Evolutionary conservation across 2,113 vertebrate genomes (phyloP).

Genomic region (Pangasianodon gigas): DNA sequence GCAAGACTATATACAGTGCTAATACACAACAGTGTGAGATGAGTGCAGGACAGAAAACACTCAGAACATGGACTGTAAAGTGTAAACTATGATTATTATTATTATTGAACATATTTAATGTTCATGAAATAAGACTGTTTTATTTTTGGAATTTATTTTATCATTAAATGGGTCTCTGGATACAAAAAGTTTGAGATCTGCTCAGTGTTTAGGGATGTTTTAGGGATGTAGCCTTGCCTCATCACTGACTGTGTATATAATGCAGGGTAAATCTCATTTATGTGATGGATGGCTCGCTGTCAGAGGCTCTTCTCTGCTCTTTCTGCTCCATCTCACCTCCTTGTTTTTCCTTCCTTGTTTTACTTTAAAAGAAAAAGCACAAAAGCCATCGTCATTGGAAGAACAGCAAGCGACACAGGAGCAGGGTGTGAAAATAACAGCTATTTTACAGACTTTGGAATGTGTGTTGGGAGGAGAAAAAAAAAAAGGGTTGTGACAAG

Average conservation of each 20-base stretch:
- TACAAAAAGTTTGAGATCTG: background rate
- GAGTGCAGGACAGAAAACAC: too few relatives aligned
- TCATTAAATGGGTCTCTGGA: background rate
- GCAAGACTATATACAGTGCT: too few relatives aligned
- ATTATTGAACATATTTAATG: too few relatives aligned
- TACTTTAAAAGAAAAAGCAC: constrained; percentile 1
- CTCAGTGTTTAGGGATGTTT: background rate
- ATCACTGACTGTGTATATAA: constrained; percentile 11
- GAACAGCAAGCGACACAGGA: background rate
- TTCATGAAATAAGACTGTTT: too few relatives aligned
- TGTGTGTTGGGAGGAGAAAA: background rate
- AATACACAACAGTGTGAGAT: too few relatives aligned
- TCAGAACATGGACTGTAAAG: too few relatives aligned
- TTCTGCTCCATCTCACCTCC: constrained; percentile 9
- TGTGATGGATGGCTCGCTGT: constrained; percentile 22
- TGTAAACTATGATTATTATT: background rate
- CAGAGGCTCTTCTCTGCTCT: constrained; percentile 8
- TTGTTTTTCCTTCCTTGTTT: background rate
- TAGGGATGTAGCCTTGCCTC: background rate
- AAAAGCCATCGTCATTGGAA: background rate
- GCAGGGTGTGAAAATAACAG: background rate
- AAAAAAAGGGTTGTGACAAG: background rate
- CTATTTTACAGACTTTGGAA: constrained; percentile 10
- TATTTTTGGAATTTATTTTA: background rate
- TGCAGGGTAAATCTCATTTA: background rate